These are phyloP conservation scores for Therioaphis trifolii DNA, from an alignment of 2,888 invertebrate species.

Conservation along the genomic window DNA sequence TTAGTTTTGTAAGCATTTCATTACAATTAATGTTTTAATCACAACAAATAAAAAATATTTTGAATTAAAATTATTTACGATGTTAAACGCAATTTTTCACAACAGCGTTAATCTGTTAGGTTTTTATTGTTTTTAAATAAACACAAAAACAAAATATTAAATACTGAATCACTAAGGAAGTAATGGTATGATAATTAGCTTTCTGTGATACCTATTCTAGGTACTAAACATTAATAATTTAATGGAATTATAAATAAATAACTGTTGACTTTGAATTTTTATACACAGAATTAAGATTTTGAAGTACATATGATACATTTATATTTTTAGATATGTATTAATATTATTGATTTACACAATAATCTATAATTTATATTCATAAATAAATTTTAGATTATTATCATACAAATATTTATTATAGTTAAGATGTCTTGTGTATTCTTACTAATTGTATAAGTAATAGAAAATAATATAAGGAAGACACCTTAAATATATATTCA, in stretches of 20 bases:
- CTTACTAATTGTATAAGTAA: too few species aligned
- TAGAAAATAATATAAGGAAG: too few species aligned
- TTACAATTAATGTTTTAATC: conserved; percentile 45
- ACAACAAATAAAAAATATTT: conserved; percentile 48
- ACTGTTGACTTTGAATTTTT: background rate
- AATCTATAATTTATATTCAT: too few species aligned
- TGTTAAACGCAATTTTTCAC: conserved; percentile 43
- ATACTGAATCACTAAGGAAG: background rate
- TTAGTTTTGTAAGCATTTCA: conserved; percentile 30
- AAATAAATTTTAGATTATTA: too few species aligned
- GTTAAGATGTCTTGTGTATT: too few species aligned
- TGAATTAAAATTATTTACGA: conserved; percentile 8
- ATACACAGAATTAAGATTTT: background rate
- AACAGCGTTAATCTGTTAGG: background rate
- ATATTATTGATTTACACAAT: too few species aligned
- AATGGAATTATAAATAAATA: background rate
- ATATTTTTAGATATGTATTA: too few species aligned
- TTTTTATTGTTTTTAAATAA: background rate
- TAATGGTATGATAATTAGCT: conserved; percentile 19
- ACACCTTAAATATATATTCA: too few species aligned
- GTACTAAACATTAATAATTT: background rate
- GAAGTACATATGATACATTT: too few species aligned
- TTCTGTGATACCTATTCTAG: conserved; percentile 12
- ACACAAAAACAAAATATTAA: conserved; percentile 33
- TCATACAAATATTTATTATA: too few species aligned